phyloP scores from a whole-genome alignment of 2,797 vertebrate species.

The Poeciliopsis presidionis region DNA sequence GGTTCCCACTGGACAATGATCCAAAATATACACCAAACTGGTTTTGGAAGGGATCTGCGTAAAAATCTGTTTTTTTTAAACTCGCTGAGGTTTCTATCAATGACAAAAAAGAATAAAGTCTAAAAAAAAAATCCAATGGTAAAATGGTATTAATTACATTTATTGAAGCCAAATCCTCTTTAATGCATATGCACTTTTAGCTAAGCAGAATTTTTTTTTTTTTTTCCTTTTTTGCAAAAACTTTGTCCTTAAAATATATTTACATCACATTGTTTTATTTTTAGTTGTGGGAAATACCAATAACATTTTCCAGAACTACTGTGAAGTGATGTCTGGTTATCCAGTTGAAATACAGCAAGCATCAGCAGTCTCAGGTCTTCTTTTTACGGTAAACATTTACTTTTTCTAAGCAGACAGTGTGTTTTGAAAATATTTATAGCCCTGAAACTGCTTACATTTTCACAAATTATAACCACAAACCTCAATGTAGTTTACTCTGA shows the following conservation, averaged over 20 bases:
- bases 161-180: neutral
- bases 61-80: neutral
- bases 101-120: neutral
- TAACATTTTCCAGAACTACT: neutral
- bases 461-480: neutral
- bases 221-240: neutral
- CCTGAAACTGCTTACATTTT: neutral
- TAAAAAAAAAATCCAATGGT: neutral
- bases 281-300: neutral
- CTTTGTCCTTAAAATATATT: neutral
- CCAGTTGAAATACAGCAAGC: neutral
- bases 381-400: neutral
- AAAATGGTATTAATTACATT: neutral
- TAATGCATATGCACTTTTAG: neutral
- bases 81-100: neutral
- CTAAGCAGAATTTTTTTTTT: neutral
- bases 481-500: neutral
- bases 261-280: neutral
- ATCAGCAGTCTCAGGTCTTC: neutral
- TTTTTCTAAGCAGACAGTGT: neutral
- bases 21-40: neutral
- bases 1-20: neutral
- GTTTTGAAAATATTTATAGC: neutral
- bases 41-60: neutral
- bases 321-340: neutral